Evolutionary conservation across 2,888 invertebrate genomes (phyloP).

Genomic region (Sceliomorpha sp.): DNA sequence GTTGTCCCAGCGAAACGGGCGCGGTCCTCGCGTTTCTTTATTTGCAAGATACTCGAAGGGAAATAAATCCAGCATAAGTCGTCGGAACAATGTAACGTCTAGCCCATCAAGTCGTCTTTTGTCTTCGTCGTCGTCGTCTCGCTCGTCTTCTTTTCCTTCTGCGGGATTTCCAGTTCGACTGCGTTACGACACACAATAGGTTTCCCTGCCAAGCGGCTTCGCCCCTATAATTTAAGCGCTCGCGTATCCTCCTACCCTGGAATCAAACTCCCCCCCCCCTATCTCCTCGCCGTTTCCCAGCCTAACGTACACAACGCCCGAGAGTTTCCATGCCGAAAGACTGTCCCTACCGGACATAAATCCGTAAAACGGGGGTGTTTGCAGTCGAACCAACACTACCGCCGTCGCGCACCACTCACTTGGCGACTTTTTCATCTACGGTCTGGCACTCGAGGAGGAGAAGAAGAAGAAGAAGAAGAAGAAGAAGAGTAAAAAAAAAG

Average conservation of each 20-base stretch:
- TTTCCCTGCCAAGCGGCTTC: neutral
- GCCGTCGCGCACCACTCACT: constrained; percentile 34
- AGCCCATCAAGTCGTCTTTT: constrained; percentile 40
- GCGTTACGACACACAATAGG: constrained; percentile 1
- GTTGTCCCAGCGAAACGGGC: too few species aligned
- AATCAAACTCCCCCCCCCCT: neutral
- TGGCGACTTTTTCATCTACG: constrained; percentile 44
- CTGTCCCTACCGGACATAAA: constrained; percentile 37
- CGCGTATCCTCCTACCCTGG: neutral
- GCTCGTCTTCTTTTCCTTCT: constrained; percentile 14
- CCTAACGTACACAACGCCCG: neutral
- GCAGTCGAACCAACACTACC: constrained; percentile 21
- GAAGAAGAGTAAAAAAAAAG: too few species aligned
- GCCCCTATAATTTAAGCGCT: constrained; percentile 9
- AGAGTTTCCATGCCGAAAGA: constrained; percentile 4
- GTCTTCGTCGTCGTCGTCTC: constrained; percentile 28
- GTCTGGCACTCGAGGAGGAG: too few species aligned
- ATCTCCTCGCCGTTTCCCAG: too few species aligned
- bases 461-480: too few species aligned
- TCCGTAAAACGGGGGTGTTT: constrained; percentile 46
- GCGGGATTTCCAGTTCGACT: too few species aligned
- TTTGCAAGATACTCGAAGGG: constrained; percentile 25
- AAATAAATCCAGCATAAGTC: constrained; percentile 40
- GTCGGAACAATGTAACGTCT: constrained; percentile 42
- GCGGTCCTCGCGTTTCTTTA: too few species aligned